Conservation (phyloP, 1,140 invertebrate genomes). For the Drosophila sechellia region DNA sequence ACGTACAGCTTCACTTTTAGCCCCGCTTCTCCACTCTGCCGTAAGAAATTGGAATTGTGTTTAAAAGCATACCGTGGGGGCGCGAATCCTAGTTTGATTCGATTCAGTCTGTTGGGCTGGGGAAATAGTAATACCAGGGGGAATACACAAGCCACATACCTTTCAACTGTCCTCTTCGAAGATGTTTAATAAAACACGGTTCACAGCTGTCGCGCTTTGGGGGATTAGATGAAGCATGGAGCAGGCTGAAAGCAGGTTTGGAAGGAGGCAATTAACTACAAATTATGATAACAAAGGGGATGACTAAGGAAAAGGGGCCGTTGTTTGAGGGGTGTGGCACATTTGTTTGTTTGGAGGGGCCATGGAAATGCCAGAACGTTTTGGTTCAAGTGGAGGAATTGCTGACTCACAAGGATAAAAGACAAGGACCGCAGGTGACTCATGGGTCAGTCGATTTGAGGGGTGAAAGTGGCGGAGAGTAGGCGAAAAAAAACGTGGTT, state of each 20-base stretch:
- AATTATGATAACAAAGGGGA: conserved; percentile 64
- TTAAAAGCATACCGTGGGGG: conserved; percentile 64
- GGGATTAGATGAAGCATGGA: conserved; percentile 31
- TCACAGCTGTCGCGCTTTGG: conserved; percentile 39
- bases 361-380: conserved; percentile 33
- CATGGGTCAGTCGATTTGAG: conserved; percentile 22
- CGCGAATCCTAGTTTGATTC: conserved; percentile 51
- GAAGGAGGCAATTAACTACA: conserved; percentile 59
- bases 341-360: conserved; percentile 23
- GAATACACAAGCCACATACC: not conserved
- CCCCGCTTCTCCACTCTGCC: conserved; percentile 32
- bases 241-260: not conserved
- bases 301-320: conserved; percentile 22
- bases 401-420: conserved; percentile 34
- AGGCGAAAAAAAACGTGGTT: not conserved
- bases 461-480: not conserved
- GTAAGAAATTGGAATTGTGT: conserved; percentile 58
- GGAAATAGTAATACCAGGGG: conserved; percentile 3
- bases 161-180: conserved; percentile 40
- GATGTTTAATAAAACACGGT: conserved; percentile 55
- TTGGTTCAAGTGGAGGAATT: conserved; percentile 10
- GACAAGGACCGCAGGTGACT: conserved; percentile 38
- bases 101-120: conserved; percentile 8
- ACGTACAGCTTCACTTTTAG: conserved; percentile 53
- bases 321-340: conserved; percentile 9